Evolutionary conservation across 2,888 invertebrate species (phyloP).

Genomic region (Spicauda simplicius): DNA sequence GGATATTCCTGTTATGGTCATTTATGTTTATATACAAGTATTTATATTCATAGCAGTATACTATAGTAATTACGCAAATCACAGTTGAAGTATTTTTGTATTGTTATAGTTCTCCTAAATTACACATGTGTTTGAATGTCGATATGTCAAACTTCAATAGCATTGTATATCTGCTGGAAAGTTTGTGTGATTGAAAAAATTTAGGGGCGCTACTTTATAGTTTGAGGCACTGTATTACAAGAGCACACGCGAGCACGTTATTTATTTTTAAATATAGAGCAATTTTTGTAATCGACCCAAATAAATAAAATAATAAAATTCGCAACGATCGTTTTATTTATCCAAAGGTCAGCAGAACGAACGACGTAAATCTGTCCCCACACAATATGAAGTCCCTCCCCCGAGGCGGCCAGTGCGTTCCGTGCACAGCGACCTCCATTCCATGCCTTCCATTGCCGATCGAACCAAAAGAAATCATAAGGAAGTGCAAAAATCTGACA

Average conservation of each 20-base stretch:
- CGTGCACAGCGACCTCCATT: constrained; percentile 29
- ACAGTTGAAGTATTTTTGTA: constrained; percentile 18
- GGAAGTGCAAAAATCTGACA: constrained; percentile 32
- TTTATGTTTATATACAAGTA: constrained; percentile 1
- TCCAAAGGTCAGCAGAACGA: constrained; percentile 53
- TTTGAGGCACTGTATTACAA: constrained; percentile 40
- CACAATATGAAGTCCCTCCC: constrained; percentile 44
- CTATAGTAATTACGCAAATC: constrained; percentile 15
- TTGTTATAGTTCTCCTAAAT: constrained; percentile 21
- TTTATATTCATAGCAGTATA: constrained; percentile 1
- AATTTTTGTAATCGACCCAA: constrained; percentile 41
- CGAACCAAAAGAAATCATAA: constrained; percentile 20
- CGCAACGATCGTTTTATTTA: constrained; percentile 55
- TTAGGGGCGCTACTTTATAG: constrained; percentile 7
- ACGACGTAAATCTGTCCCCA: constrained; percentile 45
- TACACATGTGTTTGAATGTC: not conserved
- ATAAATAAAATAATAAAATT: constrained; percentile 50
- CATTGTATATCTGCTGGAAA: constrained; percentile 12
- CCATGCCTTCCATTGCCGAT: constrained; percentile 26
- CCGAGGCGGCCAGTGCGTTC: constrained; percentile 35
- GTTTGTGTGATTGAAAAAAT: not conserved
- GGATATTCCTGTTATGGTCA: constrained; percentile 2
- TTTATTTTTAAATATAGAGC: constrained; percentile 40
- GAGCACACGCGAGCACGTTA: constrained; percentile 42
- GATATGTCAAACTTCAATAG: not conserved